phyloP scores from a whole-genome alignment of 2,113 vertebrate genomes.

The Centrocercus urophasianus region DNA sequence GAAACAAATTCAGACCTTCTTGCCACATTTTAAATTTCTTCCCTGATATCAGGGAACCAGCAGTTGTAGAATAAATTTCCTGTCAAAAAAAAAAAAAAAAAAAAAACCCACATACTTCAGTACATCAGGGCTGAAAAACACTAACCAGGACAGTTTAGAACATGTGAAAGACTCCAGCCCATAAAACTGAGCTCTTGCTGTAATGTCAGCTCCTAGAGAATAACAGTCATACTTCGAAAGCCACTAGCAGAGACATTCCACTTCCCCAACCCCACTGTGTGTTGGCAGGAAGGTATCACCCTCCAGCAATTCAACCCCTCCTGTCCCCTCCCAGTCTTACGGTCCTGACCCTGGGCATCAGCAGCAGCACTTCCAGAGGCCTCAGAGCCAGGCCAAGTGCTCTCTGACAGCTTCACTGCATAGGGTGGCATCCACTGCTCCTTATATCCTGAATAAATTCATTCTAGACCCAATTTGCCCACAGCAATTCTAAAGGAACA shows the following conservation, averaged over 20 bases:
- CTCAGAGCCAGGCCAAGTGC: not conserved
- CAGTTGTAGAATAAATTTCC: not conserved
- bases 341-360: rapidly evolving
- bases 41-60: not conserved
- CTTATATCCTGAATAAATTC: not conserved
- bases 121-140: not conserved
- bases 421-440: not conserved
- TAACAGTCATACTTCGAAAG: not conserved
- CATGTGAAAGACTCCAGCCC: not conserved
- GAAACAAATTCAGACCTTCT: not conserved
- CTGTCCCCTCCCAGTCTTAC: not conserved
- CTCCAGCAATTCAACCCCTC: not conserved
- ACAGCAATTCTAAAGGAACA: not conserved
- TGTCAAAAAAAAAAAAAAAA: not conserved
- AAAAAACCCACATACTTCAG: not conserved
- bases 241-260: not conserved
- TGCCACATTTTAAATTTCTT: not conserved
- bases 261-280: not conserved
- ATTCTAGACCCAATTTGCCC: not conserved
- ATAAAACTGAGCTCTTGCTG: not conserved
- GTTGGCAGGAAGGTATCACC: not conserved
- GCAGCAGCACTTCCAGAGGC: not conserved
- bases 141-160: not conserved
- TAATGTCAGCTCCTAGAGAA: not conserved
- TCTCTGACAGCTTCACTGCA: not conserved